Evolutionary conservation across 2,113 vertebrate genomes (phyloP), one percentile per base, ranked within the genome.

Genomic region (Heterotilapia buettikoferi): DNA sequence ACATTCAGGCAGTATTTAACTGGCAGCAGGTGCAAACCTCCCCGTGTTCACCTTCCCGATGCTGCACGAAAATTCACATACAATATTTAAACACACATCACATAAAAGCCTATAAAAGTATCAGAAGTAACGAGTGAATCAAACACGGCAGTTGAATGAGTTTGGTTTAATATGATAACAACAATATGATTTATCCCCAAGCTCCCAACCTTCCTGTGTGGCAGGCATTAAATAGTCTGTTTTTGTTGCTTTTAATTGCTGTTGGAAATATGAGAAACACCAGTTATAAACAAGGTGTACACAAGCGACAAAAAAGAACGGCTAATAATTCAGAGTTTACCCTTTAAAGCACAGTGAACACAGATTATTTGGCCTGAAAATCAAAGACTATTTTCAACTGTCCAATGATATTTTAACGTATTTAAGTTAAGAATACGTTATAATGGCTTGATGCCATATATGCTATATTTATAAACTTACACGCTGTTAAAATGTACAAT

Each of bases 101-200:
- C 40, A 76, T 40, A 79, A 13, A 19, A 57, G 0, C 5, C 14
- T 79, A 33, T 16, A 5, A 50, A 3, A 33, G 4, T 3, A 12
- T 38, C 0, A 16, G 2, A 9, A 11, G 3, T n/a, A 2, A 11
- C 6, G 0, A 6, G 0, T 0, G 5, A 31, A 4, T 10, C 5
- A 19, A 13, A 21, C 9, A 12, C 9, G 4, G 5, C 9, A 63
- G 12, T 2, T 38, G 4, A 63, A 80, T n/a, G 54, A 84, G 18
- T 86, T 76, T 36, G 21, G 3, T 38, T 56, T 76, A 1, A 76
- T 29, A 0, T 11, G 59, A 29, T 29, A 76, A 73, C 9, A 45
- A 18, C 13, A 50, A 79, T 26, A 33, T 71, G 40, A 85, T 40
- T 6, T 6, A 8, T 3, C 50, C 11, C 43, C 0, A 5, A 84